A percentile compares a stretch with the other conserved stretches of the same genome.
Conservation (phyloP, 2,797 vertebrate genomes). For the Choloepus didactylus region DNA sequence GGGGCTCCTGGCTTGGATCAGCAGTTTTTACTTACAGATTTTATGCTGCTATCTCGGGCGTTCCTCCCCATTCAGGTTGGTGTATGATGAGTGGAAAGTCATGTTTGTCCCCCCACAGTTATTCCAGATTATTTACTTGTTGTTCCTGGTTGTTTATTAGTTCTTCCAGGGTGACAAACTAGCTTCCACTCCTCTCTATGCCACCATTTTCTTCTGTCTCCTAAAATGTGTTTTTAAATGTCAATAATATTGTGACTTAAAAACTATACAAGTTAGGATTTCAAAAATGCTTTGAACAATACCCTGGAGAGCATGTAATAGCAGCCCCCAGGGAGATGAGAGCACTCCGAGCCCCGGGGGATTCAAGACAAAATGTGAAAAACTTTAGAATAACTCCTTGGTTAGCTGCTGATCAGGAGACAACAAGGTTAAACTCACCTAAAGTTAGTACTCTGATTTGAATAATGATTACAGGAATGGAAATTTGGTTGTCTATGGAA, state of each 20-base stretch:
- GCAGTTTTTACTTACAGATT: no score
- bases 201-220: no score
- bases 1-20: no score
- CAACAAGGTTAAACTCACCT: neutral
- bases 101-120: no score
- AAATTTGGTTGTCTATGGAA: neutral
- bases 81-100: no score
- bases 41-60: no score
- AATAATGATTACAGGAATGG: neutral
- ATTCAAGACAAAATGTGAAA: neutral
- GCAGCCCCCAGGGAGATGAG: neutral
- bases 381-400: neutral
- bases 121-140: no score
- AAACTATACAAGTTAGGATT: neutral
- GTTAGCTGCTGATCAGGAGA: neutral
- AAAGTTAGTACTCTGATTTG: neutral
- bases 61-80: no score
- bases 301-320: neutral
- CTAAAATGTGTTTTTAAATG: neutral
- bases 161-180: no score
- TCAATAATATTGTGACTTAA: neutral
- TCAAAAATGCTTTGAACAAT: neutral
- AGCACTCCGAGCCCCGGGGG: neutral
- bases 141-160: no score
- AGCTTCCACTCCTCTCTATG: no score